Percentiles rank a stretch among this genome's conserved stretches.
These are phyloP conservation scores for Magallana gigas DNA, from an alignment of 1,140 invertebrate genomes.

Conservation along the genomic window DNA sequence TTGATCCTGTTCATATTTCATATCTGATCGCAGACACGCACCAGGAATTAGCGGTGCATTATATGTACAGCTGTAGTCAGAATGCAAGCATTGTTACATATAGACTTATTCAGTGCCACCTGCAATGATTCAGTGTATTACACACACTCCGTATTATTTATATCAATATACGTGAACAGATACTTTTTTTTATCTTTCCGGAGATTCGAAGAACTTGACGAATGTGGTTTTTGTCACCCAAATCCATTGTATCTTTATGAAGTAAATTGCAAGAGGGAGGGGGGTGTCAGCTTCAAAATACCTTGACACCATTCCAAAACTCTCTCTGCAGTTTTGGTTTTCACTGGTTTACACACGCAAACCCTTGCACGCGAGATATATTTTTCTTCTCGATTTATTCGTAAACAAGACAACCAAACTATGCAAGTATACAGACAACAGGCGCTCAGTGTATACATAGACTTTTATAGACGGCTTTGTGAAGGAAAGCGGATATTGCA, in stretches of 20 bases:
- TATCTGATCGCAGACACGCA: neutral
- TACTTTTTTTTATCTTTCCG: too few species aligned
- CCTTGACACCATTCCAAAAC: constrained; percentile 1
- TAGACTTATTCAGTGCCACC: neutral
- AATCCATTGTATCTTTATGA: too few species aligned
- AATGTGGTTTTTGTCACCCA: too few species aligned
- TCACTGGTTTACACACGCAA: neutral
- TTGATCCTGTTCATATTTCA: neutral
- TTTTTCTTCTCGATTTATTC: neutral
- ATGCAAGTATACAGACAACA: neutral
- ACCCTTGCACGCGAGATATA: neutral
- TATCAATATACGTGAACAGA: too few species aligned
- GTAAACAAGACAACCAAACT: neutral
- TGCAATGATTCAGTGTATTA: too few species aligned
- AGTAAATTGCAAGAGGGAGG: too few species aligned
- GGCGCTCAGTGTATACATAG: too few species aligned
- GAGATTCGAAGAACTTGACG: too few species aligned
- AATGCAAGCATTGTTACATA: neutral
- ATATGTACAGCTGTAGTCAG: too few species aligned
- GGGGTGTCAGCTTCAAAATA: neutral
- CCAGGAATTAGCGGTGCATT: neutral
- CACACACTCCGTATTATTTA: too few species aligned
- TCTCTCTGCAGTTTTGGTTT: neutral
- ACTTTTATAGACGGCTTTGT: too few species aligned
- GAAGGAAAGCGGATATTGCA: too few species aligned